Evolutionary conservation across 2,888 invertebrate species (phyloP).

Genomic region (Ethmia dodecea): DNA sequence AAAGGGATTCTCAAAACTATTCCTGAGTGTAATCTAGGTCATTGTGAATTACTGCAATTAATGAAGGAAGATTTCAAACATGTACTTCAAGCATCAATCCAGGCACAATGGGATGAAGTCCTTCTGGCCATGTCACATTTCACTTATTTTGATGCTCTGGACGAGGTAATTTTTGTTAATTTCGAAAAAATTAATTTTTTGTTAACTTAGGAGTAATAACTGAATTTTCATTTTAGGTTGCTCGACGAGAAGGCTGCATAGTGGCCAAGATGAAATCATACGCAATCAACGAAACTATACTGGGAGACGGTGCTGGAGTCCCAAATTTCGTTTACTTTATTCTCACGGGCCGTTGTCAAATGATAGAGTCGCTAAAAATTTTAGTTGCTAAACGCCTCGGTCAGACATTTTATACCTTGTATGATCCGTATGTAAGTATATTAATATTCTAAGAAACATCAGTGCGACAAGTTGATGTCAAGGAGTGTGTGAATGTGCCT

Average conservation of each 20-base stretch:
- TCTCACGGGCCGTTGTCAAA: slow-evolving; percentile 76
- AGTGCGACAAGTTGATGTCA: no score
- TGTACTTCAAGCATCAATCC: slow-evolving; percentile 76
- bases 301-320: slow-evolving; percentile 71
- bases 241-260: slow-evolving; percentile 81
- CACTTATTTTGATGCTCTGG: slow-evolving; percentile 80
- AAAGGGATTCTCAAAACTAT: no score
- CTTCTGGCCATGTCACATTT: slow-evolving; percentile 78
- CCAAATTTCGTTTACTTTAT: slow-evolving; percentile 75
- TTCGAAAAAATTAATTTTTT: neutral
- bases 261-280: slow-evolving; percentile 79
- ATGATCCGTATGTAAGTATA: slow-evolving; percentile 61
- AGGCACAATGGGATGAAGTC: slow-evolving; percentile 80
- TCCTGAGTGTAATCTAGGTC: no score
- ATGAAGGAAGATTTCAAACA: slow-evolving; percentile 80
- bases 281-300: slow-evolving; percentile 70
- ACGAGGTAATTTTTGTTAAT: slow-evolving; percentile 44
- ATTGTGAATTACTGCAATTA: slow-evolving; percentile 80
- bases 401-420: slow-evolving; percentile 58
- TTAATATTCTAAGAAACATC: no score
- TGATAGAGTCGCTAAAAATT: slow-evolving; percentile 77
- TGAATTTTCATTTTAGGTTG: slow-evolving; percentile 44
- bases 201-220: neutral
- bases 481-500: no score
- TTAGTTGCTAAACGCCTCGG: slow-evolving; percentile 41